These are phyloP conservation scores for Magallana ariakensis DNA, from an alignment of 1,140 invertebrate genomes.

Conservation along the genomic window DNA sequence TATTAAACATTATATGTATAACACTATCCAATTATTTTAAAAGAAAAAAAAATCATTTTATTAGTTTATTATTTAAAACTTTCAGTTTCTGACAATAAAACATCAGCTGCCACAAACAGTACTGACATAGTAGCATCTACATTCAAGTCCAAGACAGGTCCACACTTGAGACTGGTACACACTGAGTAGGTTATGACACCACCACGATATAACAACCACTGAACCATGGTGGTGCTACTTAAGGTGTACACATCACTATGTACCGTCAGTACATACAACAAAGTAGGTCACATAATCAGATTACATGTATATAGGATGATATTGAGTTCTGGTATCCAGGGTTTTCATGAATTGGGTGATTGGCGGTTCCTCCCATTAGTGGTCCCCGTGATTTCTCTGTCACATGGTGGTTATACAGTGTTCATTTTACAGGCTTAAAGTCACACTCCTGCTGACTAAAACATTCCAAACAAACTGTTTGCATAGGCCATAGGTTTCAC, in stretches of 20 bases:
- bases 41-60: neutral
- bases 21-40: neutral
- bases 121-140: neutral
- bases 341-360: neutral
- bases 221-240: neutral
- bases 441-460: conserved; percentile 47
- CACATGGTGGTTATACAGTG: neutral
- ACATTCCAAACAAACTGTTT: conserved; percentile 77
- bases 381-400: neutral
- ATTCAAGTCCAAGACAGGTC: neutral
- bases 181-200: neutral
- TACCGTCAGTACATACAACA: neutral
- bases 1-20: too few species aligned
- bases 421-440: neutral
- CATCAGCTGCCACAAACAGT: conserved; percentile 23
- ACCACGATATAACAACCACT: neutral
- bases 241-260: neutral
- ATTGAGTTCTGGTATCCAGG: neutral
- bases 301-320: neutral
- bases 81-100: conserved; percentile 4
- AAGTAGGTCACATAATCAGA: neutral
- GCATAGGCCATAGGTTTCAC: conserved; percentile 98
- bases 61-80: neutral
- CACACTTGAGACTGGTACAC: neutral
- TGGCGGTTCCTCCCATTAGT: too few species aligned